Evolutionary conservation across 2,888 invertebrate genomes (phyloP).

Genomic region (Listrodromus nycthemerus): DNA sequence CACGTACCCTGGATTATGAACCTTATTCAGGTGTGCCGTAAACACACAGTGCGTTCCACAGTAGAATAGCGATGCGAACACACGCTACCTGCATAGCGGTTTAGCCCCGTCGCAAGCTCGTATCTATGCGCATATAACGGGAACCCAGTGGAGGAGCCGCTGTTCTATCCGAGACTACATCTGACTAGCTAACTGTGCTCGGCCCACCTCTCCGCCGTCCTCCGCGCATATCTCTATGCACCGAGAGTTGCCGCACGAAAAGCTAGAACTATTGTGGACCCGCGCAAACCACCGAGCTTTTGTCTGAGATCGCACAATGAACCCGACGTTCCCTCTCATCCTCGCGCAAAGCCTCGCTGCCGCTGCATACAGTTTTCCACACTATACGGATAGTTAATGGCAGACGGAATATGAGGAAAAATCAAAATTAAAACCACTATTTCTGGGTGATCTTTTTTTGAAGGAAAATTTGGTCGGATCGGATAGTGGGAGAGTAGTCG

Average conservation of each 20-base stretch:
- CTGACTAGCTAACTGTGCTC: conserved; percentile 16
- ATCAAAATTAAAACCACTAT: not conserved
- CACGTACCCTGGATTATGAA: conserved; percentile 15
- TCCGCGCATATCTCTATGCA: not conserved
- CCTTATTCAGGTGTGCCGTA: not conserved
- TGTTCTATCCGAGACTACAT: conserved; percentile 18
- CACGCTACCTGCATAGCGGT: not conserved
- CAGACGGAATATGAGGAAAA: not conserved
- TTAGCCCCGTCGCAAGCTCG: conserved; percentile 17
- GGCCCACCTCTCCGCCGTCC: conserved; percentile 26
- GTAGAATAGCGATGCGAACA: not conserved
- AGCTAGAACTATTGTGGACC: conserved; percentile 63
- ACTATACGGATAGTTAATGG: conserved; percentile 3
- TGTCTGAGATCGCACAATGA: conserved; percentile 74
- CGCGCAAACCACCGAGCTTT: conserved; percentile 69
- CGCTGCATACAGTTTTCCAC: conserved; percentile 27
- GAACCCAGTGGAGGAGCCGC: conserved; percentile 1
- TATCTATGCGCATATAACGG: conserved; percentile 40
- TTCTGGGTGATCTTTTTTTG: not conserved
- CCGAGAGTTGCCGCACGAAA: not conserved
- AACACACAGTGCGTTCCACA: not conserved
- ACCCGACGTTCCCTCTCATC: conserved; percentile 35
- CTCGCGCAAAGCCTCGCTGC: conserved; percentile 18
- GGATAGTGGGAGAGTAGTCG: not conserved
- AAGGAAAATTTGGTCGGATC: not conserved